Conservation (phyloP, 1,140 invertebrate species). For the Heliconius melpomene region DNA sequence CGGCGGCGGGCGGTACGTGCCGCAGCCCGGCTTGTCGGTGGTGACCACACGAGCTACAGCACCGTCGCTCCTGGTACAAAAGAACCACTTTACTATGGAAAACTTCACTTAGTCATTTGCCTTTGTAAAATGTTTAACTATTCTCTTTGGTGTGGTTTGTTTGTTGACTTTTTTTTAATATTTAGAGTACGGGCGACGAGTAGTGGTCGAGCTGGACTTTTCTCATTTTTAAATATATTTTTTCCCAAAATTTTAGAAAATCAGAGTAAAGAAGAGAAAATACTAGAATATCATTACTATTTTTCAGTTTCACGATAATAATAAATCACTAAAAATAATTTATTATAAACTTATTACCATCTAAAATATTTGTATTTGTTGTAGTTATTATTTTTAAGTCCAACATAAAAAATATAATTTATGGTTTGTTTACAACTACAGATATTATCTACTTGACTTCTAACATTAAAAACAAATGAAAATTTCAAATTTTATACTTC, state of each 20-base stretch:
- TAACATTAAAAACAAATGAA: not conserved
- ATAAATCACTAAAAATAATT: too few species aligned
- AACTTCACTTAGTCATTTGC: not conserved
- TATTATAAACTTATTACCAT: too few species aligned
- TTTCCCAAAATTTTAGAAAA: too few species aligned
- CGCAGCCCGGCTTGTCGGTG: conserved; percentile 64
- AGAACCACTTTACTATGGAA: not conserved
- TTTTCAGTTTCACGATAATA: too few species aligned
- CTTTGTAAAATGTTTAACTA: not conserved
- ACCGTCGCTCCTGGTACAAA: conserved; percentile 54
- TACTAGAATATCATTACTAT: too few species aligned
- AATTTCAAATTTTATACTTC: not conserved
- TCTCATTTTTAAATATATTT: too few species aligned
- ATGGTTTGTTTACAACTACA: not conserved
- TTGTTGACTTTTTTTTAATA: not conserved
- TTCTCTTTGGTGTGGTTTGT: not conserved
- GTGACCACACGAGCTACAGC: conserved; percentile 61
- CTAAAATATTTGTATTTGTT: too few species aligned
- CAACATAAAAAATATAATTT: not conserved
- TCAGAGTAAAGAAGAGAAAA: too few species aligned
- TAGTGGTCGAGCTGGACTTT: too few species aligned
- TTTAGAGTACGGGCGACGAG: too few species aligned
- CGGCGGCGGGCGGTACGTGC: conserved; percentile 66
- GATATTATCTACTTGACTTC: not conserved
- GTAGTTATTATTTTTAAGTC: too few species aligned